Evolutionary conservation across 1,140 invertebrate species (phyloP), one percentile per base, ranked within the genome.

Genomic region (Varroa destructor): DNA sequence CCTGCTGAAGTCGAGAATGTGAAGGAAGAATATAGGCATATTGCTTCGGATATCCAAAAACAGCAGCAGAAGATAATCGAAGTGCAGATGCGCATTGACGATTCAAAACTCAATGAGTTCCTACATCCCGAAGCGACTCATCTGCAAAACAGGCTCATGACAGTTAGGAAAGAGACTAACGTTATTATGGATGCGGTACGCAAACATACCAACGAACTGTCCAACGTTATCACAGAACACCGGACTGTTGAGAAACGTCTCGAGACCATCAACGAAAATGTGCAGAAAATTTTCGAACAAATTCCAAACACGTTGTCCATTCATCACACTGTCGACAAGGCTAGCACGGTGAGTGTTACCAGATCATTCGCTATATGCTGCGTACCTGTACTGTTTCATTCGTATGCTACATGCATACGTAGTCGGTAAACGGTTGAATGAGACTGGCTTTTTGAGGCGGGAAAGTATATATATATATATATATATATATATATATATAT

Each of bases 1-100:
- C 61, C 61, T 40, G 12, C 40, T 8, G 61, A 67, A 8, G 61
- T 75, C 6, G 58, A 71, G 70, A 51, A 72, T n/a, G 54, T 56
- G 4, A 74, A 72, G 4, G 74, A 73, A 12, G 37, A 25, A 12
- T 40, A 74, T 1, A 72, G 75, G 36, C 71, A 72, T 54, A 72
- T 57, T 55, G 36, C 74, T 4, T 74, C 71, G 56, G 74, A 74
- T 57, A 70, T 73, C 54, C 71, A 58, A 14, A 40, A 74, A 43
- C 72, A 74, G 14, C 55, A 74, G 55, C 25, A 64, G 56, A 57
- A 67, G 6, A 58, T 61, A 14, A 57, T 43, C 3, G 71, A 46
- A 4, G 14, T 57, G 36, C 71, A 72, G 71, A 67, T 12, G 10
- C 40, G 61, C 12, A 67, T 67, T 3, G 61, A 67, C 36, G 61